phyloP scores from a whole-genome alignment of 1,140 invertebrate genomes.

The Drosophila subobscura region DNA sequence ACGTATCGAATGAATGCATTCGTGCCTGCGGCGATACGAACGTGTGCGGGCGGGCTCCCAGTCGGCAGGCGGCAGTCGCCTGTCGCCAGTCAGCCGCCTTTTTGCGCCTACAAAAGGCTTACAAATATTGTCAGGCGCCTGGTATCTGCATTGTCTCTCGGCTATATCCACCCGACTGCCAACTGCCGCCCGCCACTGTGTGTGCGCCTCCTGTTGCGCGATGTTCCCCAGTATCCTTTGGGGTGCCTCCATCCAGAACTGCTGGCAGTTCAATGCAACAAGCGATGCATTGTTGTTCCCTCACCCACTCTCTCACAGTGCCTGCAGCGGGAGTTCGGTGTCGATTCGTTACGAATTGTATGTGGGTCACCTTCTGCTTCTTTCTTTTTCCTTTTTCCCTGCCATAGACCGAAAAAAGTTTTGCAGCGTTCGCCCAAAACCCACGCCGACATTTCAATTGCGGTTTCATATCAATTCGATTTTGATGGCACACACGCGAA shows the following conservation, averaged over 20 bases:
- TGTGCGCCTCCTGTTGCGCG: slow-evolving; percentile 67
- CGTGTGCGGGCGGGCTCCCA: background rate
- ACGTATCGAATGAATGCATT: slow-evolving; percentile 15
- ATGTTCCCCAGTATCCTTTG: slow-evolving; percentile 12
- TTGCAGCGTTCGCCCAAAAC: slow-evolving; percentile 39
- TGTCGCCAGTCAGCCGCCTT: too few relatives aligned
- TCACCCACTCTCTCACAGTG: background rate
- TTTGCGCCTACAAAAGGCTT: slow-evolving; percentile 46
- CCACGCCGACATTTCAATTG: slow-evolving; percentile 69
- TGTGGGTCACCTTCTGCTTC: slow-evolving; percentile 54
- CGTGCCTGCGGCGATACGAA: slow-evolving; percentile 16
- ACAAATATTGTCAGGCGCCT: slow-evolving; percentile 42
- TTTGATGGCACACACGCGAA: slow-evolving; percentile 68
- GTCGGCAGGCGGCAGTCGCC: too few relatives aligned
- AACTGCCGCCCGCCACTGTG: background rate
- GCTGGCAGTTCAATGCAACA: slow-evolving; percentile 51
- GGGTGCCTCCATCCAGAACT: slow-evolving; percentile 1
- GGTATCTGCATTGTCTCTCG: slow-evolving; percentile 44
- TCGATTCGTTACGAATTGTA: slow-evolving; percentile 53
- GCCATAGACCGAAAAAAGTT: slow-evolving; percentile 50
- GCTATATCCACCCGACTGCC: too few relatives aligned
- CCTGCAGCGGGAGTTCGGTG: slow-evolving; percentile 11
- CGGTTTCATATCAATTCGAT: slow-evolving; percentile 69
- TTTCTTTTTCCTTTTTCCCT: background rate
- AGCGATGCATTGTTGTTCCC: slow-evolving; percentile 46